These are phyloP conservation scores for Archegozetes longisetosus DNA, from an alignment of 1,140 invertebrate species.

Conservation along the genomic window DNA sequence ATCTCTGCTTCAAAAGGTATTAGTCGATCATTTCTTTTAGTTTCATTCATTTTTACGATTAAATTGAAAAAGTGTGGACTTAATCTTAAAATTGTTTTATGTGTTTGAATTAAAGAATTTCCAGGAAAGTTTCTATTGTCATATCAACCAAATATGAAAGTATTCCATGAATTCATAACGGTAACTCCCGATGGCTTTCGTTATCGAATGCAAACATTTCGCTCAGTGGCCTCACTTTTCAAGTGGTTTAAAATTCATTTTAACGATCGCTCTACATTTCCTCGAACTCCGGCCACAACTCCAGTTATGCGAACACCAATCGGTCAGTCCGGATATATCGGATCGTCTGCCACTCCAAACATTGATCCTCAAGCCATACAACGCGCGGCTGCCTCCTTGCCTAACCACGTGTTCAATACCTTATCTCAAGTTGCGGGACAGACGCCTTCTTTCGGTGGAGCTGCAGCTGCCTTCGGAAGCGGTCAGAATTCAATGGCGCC, in stretches of 20 bases:
- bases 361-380: slow-evolving; percentile 51
- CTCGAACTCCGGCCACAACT: slow-evolving; percentile 38
- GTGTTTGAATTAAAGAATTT: slow-evolving; percentile 39
- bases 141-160: slow-evolving; percentile 53
- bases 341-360: slow-evolving; percentile 37
- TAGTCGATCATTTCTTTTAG: background rate
- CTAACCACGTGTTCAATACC: slow-evolving; percentile 51
- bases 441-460: slow-evolving; percentile 39
- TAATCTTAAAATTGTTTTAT: background rate
- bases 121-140: slow-evolving; percentile 91
- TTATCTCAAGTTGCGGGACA: slow-evolving; percentile 48
- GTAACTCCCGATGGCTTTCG: slow-evolving; percentile 80
- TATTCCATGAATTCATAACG: slow-evolving; percentile 77
- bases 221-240: slow-evolving; percentile 60
- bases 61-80: no score
- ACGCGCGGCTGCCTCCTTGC: slow-evolving; percentile 51
- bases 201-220: slow-evolving; percentile 74
- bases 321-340: slow-evolving; percentile 46
- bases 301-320: slow-evolving; percentile 40
- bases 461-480: background rate
- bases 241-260: slow-evolving; percentile 98
- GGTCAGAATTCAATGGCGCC: background rate
- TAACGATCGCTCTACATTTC: slow-evolving; percentile 41
- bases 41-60: background rate
- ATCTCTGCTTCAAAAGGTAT: slow-evolving; percentile 53